Percentiles rank a stretch among this genome's conserved stretches.
These are phyloP conservation scores for Strigops habroptila DNA, from an alignment of 2,113 vertebrate species.

Conservation along the genomic window DNA sequence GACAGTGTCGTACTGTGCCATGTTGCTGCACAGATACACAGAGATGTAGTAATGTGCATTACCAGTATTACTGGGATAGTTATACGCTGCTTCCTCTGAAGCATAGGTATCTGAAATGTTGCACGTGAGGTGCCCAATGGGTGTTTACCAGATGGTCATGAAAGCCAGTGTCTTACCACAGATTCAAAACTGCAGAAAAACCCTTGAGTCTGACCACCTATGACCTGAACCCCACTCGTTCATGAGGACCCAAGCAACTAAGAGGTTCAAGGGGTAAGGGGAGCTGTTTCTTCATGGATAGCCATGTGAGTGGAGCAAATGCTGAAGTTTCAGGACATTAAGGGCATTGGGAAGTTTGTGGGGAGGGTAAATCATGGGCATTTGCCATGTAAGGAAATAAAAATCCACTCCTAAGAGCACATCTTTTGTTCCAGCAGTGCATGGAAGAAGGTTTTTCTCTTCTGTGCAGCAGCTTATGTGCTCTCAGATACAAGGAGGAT, in stretches of 20 bases:
- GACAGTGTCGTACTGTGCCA: rapidly evolving
- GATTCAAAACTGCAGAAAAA: not conserved
- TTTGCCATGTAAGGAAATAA: not conserved
- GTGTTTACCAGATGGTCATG: not conserved
- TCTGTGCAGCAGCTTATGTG: not conserved
- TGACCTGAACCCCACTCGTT: not conserved
- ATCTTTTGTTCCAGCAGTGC: not conserved
- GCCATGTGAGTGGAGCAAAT: not conserved
- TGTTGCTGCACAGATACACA: not conserved
- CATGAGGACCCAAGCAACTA: not conserved
- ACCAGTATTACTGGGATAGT: not conserved
- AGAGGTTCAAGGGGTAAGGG: rapidly evolving
- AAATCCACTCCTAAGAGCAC: not conserved
- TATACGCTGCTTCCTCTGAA: not conserved
- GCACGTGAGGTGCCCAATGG: rapidly evolving
- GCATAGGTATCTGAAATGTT: not conserved
- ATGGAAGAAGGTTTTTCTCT: not conserved
- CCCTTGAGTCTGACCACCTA: not conserved
- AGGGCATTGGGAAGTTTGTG: not conserved
- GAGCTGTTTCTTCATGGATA: not conserved
- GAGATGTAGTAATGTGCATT: not conserved
- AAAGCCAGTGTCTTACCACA: not conserved
- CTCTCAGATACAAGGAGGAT: not conserved
- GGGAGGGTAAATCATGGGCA: not conserved
- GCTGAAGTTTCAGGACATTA: not conserved